phyloP scores from a whole-genome alignment of 2,888 invertebrate species.

The Drosophila lutescens region DNA sequence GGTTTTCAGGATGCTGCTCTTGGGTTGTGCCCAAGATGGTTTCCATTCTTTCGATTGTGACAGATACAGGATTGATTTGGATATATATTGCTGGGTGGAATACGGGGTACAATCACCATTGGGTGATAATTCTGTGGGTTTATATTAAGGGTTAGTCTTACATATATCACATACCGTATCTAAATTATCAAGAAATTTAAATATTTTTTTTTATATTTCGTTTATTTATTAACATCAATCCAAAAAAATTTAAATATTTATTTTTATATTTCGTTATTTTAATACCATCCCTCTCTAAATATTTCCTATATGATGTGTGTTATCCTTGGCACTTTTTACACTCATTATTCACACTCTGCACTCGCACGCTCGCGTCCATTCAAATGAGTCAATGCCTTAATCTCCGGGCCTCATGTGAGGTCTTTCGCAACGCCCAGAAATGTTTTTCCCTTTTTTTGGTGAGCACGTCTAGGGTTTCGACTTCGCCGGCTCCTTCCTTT shows the following conservation, averaged over 20 bases:
- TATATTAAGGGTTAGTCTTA: background rate
- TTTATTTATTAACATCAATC: background rate
- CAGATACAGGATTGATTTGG: constrained; percentile 26
- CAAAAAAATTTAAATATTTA: background rate
- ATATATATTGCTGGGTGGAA: background rate
- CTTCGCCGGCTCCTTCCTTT: constrained; percentile 14
- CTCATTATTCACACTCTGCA: constrained; percentile 19
- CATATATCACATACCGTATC: no score
- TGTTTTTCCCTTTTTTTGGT: constrained; percentile 16
- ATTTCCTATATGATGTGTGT: no score
- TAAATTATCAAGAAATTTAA: background rate
- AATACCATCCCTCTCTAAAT: no score
- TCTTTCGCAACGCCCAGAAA: constrained; percentile 65
- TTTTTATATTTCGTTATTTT: background rate
- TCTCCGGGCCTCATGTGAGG: constrained; percentile 60
- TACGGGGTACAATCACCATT: background rate
- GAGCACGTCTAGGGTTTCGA: constrained; percentile 73
- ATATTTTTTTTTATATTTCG: background rate
- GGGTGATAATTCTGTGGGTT: background rate
- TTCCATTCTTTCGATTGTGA: constrained; percentile 26
- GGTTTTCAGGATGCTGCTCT: constrained; percentile 38
- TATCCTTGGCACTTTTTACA: constrained; percentile 1
- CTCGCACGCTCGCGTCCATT: constrained; percentile 23
- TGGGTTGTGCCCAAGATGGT: constrained; percentile 38
- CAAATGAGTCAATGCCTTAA: constrained; percentile 45